phyloP scores from a whole-genome alignment of 1,140 invertebrate species.

The Pentalonia nigronervosa region DNA sequence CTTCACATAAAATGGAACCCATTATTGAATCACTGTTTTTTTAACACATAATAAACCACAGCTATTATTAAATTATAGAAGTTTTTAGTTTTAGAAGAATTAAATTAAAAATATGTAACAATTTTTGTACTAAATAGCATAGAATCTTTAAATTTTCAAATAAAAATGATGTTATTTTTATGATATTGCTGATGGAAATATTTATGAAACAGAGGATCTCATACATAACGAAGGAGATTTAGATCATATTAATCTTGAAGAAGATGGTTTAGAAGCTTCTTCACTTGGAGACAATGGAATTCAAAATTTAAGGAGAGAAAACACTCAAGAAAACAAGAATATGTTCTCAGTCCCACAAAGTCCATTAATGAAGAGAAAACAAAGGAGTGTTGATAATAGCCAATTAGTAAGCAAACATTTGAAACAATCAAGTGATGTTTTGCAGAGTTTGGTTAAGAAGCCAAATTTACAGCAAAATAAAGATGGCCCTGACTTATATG shows the following conservation, averaged over 20 bases:
- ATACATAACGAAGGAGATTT: not conserved
- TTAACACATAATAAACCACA: not conserved
- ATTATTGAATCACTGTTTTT: not conserved
- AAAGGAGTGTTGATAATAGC: not conserved
- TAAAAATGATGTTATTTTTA: not conserved
- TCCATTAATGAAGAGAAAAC: not conserved
- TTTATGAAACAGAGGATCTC: not conserved
- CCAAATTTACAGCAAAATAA: constrained; percentile 11
- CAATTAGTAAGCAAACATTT: not conserved
- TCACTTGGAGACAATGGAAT: not conserved
- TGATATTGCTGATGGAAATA: not conserved
- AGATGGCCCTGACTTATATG: constrained; percentile 10
- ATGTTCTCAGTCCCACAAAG: not conserved
- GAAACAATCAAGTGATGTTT: constrained; percentile 64
- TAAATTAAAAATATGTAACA: not conserved
- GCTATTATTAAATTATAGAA: not conserved
- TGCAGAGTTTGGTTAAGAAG: not conserved
- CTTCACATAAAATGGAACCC: not conserved
- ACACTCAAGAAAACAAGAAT: constrained; percentile 1
- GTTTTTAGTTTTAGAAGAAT: not conserved
- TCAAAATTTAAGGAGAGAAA: not conserved
- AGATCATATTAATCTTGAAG: not conserved
- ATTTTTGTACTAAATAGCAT: not conserved
- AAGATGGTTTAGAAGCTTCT: not conserved
- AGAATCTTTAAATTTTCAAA: not conserved